Conservation (phyloP, 2,113 vertebrate species). For the Psittacula cyanocephala region DNA sequence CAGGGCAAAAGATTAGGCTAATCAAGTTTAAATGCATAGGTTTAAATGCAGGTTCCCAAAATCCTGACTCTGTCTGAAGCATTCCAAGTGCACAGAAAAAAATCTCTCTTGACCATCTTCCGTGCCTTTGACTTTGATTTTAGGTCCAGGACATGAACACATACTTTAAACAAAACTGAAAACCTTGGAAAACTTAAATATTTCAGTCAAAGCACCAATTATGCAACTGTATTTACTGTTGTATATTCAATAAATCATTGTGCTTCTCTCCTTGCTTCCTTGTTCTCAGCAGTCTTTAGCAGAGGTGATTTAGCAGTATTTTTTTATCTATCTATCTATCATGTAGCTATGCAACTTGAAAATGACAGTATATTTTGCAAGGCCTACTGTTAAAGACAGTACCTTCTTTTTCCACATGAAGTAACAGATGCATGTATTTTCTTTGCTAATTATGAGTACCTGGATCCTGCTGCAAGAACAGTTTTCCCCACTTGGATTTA, state of each 20-base stretch:
- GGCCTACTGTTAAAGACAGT: neutral
- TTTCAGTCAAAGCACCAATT: neutral
- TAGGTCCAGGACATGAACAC: neutral
- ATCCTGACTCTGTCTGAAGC: neutral
- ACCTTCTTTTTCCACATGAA: neutral
- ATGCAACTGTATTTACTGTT: neutral
- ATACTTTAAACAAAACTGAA: neutral
- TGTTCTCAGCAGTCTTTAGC: neutral
- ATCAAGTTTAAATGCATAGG: neutral
- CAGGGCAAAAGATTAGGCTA: neutral
- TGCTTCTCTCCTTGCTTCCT: neutral
- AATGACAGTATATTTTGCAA: neutral
- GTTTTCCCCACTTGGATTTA: neutral
- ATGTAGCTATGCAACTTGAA: neutral
- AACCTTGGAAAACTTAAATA: neutral
- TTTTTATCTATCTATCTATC: neutral
- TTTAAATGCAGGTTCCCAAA: neutral
- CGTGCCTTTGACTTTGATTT: neutral
- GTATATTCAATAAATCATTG: neutral
- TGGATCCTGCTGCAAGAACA: neutral
- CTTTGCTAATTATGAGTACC: neutral
- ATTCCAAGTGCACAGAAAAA: neutral
- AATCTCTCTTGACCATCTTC: neutral
- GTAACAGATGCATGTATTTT: neutral
- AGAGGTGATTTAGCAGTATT: neutral